Evolutionary conservation across 2,113 vertebrate species (phyloP).

Genomic region (Epinephelus lanceolatus): DNA sequence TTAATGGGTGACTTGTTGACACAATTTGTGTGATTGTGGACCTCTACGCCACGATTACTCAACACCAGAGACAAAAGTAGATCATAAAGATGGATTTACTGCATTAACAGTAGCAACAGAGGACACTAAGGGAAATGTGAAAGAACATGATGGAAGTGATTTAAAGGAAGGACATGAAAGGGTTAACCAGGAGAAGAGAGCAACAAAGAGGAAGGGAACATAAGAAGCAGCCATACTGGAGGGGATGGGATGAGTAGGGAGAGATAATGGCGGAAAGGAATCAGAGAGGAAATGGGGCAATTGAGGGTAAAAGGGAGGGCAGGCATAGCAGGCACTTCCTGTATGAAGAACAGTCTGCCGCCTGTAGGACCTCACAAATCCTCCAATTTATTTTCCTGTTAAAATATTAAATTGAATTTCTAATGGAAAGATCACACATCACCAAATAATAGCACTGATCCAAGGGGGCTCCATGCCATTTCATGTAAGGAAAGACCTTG

Average conservation of each 20-base stretch:
- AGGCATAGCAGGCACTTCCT: not conserved
- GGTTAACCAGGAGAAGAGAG: constrained; percentile 8
- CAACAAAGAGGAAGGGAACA: constrained; percentile 12
- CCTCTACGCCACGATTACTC: not conserved
- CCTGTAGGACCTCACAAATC: constrained; percentile 39
- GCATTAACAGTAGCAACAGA: constrained; percentile 9
- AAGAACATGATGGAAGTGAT: not conserved
- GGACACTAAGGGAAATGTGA: constrained; percentile 5
- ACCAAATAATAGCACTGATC: constrained; percentile 17
- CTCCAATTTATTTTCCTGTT: constrained; percentile 39
- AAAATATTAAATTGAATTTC: constrained; percentile 33
- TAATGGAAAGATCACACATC: constrained; percentile 22
- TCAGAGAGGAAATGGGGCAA: constrained; percentile 31
- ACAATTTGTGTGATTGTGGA: not conserved
- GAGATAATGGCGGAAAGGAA: constrained; percentile 8
- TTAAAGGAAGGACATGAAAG: not conserved
- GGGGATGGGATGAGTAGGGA: not conserved
- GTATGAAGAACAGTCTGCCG: constrained; percentile 8
- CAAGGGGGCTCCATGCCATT: not conserved
- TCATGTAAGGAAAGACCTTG: not conserved
- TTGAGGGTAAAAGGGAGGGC: constrained; percentile 20
- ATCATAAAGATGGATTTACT: constrained; percentile 10
- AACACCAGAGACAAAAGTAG: constrained; percentile 6
- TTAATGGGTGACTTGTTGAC: constrained; percentile 11
- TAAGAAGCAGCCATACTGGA: constrained; percentile 18